Percentiles rank a stretch among this genome's conserved stretches.
Evolutionary conservation across 2,888 invertebrate species (phyloP).

Genomic region (Cyrtodaria siliqua): DNA sequence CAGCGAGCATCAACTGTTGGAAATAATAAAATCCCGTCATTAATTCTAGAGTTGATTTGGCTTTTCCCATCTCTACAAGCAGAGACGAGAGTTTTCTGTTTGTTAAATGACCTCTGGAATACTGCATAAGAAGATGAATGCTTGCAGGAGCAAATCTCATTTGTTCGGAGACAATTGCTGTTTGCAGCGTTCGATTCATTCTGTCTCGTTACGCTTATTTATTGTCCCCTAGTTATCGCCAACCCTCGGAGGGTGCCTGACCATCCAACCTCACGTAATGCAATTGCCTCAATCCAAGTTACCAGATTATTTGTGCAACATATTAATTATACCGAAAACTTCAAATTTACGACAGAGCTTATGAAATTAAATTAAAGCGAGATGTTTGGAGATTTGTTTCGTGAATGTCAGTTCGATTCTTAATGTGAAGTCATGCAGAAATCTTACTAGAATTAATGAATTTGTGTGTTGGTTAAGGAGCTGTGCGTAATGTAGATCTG

Average conservation of each 20-base stretch:
- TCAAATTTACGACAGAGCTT: conserved; percentile 32
- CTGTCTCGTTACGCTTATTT: conserved; percentile 41
- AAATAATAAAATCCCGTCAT: conserved; percentile 55
- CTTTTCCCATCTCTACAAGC: conserved; percentile 31
- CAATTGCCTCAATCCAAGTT: conserved; percentile 38
- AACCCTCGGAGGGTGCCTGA: conserved; percentile 19
- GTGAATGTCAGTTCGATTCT: conserved; percentile 37
- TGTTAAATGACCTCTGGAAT: conserved; percentile 53
- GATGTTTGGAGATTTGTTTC: conserved; percentile 33
- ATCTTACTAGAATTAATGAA: conserved; percentile 59
- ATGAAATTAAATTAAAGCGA: conserved; percentile 53
- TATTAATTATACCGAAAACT: conserved; percentile 54
- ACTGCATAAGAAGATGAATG: conserved; percentile 38
- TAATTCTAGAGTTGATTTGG: conserved; percentile 47
- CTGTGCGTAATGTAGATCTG: conserved; percentile 40
- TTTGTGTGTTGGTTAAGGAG: conserved; percentile 36
- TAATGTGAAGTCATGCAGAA: conserved; percentile 39
- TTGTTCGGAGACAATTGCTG: conserved; percentile 43
- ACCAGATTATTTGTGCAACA: conserved; percentile 37
- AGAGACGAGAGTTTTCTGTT: conserved; percentile 31
- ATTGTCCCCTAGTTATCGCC: conserved; percentile 28
- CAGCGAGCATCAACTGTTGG: conserved; percentile 27
- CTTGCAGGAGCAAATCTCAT: conserved; percentile 20
- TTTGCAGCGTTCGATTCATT: conserved; percentile 11
- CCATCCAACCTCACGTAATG: conserved; percentile 42